phyloP scores from a whole-genome alignment of 37 sponge, comb jelly and placozoan genomes.

The Geodia barretti region DNA sequence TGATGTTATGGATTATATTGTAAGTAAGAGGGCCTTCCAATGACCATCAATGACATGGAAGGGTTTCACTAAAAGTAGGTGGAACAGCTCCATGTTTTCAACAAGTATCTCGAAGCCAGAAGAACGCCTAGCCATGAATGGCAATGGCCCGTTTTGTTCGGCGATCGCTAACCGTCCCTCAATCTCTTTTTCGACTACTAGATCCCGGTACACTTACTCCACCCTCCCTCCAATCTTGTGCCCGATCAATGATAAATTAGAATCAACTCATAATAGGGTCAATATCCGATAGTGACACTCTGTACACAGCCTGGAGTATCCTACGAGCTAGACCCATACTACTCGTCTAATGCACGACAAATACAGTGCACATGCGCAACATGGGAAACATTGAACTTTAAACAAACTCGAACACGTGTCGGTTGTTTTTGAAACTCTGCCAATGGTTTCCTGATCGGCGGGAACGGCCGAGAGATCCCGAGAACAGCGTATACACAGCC shows the following conservation, averaged over 20 bases:
- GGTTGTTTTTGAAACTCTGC: too few species aligned
- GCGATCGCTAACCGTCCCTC: neutral
- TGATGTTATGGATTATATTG: neutral
- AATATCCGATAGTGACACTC: neutral
- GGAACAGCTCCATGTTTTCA: neutral
- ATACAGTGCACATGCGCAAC: too few species aligned
- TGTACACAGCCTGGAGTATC: neutral
- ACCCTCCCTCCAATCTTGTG: slow-evolving; percentile 12
- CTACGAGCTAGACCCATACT: neutral
- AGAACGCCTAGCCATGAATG: neutral
- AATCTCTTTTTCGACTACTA: slow-evolving; percentile 13
- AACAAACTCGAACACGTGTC: too few species aligned
- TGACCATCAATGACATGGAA: neutral
- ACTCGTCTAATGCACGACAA: too few species aligned
- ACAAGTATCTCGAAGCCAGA: neutral
- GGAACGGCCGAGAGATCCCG: neutral
- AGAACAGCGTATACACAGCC: neutral
- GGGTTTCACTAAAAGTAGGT: neutral
- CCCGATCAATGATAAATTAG: neutral
- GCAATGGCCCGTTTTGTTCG: neutral
- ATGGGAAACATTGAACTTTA: too few species aligned
- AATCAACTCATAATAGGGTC: neutral
- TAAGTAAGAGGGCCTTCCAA: slow-evolving; percentile 9
- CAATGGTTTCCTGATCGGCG: neutral
- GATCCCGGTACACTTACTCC: slow-evolving; percentile 14